Evolutionary conservation across 2,113 vertebrate genomes (phyloP), one percentile per base, ranked within the genome.

Genomic region (Melozone crissalis): DNA sequence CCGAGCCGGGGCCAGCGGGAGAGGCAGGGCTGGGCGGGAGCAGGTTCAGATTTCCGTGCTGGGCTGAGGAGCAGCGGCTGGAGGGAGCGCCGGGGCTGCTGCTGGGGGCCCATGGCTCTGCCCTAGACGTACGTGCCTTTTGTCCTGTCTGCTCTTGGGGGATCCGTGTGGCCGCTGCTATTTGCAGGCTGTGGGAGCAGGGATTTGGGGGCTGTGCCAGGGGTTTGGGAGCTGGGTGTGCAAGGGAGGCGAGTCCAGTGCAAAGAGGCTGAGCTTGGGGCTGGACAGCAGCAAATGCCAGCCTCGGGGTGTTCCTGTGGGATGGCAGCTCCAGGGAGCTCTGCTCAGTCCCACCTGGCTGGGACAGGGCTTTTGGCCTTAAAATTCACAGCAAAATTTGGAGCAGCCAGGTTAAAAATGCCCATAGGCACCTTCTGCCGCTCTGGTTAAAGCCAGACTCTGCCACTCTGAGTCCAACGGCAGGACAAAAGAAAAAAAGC

Each of bases 181-280:
- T 27, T 21, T 3, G 31, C 1, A 5, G 41, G 16, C 12, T 8
- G 1, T 6, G 52, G 37, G 17, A 39, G 61, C 3, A 0, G 58
- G 46, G 49, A 6, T 41, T 12, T 0, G 31, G 63, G 72, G 0
- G 6, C 49, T 11, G 39, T 5, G 43, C 15, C 2, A 0, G 0
- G n/a, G 63, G 1, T 33, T 43, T 55, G 72, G 74, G 69, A 67
- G 37, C 0, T 7, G 85, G 57, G 6, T 0, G 22, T 1, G 58
- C 15, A 65, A 75, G 61, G 65, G 39, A 89, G 51, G 28, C 7
- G 55, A 35, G 14, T 66, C 21, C 46, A 1, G 21, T 3, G 69
- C 39, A 12, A 57, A 33, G 83, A 2, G 17, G 55, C 11, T 0
- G 28, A 58, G 47, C 10, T 0, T 31, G 76, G 72, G 72, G 35